Percentiles rank a stretch among this genome's conserved stretches.
Conservation (phyloP, 2,888 invertebrate species). For the Lepidochitona cinerea region DNA sequence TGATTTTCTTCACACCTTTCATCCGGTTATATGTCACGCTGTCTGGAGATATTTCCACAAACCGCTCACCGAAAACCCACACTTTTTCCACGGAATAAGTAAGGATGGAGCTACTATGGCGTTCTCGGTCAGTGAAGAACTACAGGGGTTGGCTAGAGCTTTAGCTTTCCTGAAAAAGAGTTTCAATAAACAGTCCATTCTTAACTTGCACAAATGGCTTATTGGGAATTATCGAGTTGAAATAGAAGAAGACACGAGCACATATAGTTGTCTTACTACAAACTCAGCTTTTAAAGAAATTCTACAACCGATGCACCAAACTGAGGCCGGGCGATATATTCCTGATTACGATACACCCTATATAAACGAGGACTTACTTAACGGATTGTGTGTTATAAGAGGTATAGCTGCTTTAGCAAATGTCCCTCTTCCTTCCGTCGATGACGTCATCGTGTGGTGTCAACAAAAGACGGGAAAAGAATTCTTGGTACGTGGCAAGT, state of each 20-base stretch:
- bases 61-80: neutral
- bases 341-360: neutral
- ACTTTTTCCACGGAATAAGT: neutral
- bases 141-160: neutral
- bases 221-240: neutral
- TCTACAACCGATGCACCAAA: neutral
- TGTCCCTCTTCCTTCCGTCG: neutral
- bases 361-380: neutral
- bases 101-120: neutral
- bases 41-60: neutral
- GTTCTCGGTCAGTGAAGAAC: neutral
- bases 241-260: neutral
- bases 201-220: neutral
- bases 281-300: neutral
- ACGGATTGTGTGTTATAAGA: neutral
- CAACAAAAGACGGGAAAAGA: neutral
- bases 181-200: neutral
- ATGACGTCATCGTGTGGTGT: slow-evolving; percentile 4
- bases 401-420: neutral
- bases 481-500: neutral
- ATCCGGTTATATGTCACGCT: neutral
- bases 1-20: neutral
- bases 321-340: neutral
- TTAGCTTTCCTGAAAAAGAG: neutral
- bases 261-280: neutral